These are phyloP conservation scores for Prosapia bicincta DNA, from an alignment of 2,888 invertebrate genomes.

Conservation along the genomic window DNA sequence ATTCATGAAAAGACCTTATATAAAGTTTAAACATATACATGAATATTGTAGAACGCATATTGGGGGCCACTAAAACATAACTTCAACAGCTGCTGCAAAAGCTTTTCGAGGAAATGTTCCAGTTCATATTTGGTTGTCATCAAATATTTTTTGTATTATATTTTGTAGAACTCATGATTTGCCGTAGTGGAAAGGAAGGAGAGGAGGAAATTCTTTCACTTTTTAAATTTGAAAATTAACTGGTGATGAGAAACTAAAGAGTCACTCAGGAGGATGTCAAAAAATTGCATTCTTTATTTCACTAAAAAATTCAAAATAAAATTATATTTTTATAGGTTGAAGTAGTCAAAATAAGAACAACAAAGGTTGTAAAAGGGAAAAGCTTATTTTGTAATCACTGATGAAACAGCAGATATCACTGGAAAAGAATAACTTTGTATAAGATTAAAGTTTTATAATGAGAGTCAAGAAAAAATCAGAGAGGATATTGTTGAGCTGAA, in stretches of 20 bases:
- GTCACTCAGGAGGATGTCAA: too few relatives aligned
- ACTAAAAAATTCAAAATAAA: neutral
- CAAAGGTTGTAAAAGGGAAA: neutral
- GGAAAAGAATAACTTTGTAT: neutral
- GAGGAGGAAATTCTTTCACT: too few relatives aligned
- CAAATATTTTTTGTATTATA: too few relatives aligned
- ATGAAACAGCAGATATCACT: neutral
- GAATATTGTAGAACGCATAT: conserved; percentile 9
- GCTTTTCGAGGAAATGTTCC: too few relatives aligned
- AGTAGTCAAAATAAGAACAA: neutral
- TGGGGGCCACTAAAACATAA: neutral
- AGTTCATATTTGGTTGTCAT: too few relatives aligned
- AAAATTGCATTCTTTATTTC: neutral
- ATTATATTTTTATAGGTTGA: neutral
- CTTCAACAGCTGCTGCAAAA: too few relatives aligned
- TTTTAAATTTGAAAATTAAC: too few relatives aligned
- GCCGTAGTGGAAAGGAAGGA: too few relatives aligned
- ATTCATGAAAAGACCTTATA: conserved; percentile 38
- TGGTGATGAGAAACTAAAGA: too few relatives aligned
- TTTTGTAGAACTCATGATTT: too few relatives aligned
- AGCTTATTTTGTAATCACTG: neutral
- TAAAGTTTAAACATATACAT: conserved; percentile 11
- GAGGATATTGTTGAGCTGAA: neutral
- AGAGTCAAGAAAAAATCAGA: neutral
- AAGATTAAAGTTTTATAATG: neutral